These are phyloP conservation scores for Cetonia aurata DNA, from an alignment of 2,888 invertebrate species.

Conservation along the genomic window DNA sequence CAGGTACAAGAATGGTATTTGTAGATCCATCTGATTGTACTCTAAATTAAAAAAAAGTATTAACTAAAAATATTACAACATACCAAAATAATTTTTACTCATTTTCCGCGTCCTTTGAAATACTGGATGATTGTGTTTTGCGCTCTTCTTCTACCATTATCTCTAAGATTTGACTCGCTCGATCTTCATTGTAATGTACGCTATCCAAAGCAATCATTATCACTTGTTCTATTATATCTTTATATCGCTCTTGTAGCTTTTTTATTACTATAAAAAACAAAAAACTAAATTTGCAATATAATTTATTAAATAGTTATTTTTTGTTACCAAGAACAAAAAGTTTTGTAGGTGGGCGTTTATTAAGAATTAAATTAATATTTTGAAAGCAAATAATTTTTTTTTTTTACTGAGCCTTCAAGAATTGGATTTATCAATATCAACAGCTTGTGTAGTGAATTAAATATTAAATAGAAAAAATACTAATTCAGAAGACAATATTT, in stretches of 20 bases:
- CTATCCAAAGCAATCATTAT: constrained; percentile 89
- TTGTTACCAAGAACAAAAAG: too few species aligned
- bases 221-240: constrained; percentile 82
- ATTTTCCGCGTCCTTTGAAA: constrained; percentile 22
- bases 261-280: constrained; percentile 73
- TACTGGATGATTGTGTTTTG: constrained; percentile 33
- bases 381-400: too few species aligned
- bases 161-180: constrained; percentile 83
- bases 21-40: constrained; percentile 1
- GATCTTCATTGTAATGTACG: constrained; percentile 86
- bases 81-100: constrained; percentile 25
- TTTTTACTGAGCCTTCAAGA: too few species aligned
- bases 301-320: too few species aligned
- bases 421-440: too few species aligned
- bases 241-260: constrained; percentile 79
- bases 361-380: too few species aligned
- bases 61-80: constrained; percentile 18
- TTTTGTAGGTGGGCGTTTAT: too few species aligned
- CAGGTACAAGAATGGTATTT: constrained; percentile 17
- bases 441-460: too few species aligned
- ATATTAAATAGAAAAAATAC: too few species aligned
- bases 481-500: too few species aligned
- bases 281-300: constrained; percentile 14
- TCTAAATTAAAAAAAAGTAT: constrained; percentile 15
- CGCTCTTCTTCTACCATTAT: constrained; percentile 78